A percentile compares a stretch with the other conserved stretches of the same genome.
Conservation (phyloP, 2,113 vertebrate species). For the Heterotilapia buettikoferi region DNA sequence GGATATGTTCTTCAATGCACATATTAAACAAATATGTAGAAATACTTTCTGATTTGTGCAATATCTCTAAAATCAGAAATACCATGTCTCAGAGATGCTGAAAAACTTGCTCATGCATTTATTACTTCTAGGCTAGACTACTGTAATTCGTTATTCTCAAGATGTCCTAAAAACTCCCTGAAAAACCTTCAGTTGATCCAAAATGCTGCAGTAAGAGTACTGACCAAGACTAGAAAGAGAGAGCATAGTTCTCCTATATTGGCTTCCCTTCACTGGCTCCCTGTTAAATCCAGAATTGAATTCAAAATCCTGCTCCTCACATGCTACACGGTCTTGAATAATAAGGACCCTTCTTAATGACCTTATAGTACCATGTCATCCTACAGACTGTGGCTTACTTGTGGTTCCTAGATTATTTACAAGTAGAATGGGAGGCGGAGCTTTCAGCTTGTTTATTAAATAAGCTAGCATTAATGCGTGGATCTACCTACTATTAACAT, state of each 20-base stretch:
- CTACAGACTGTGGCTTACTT: neutral
- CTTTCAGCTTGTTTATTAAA: neutral
- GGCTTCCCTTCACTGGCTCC: neutral
- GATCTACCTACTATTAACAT: neutral
- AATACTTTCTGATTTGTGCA: neutral
- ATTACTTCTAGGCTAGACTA: neutral
- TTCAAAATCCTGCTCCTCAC: neutral
- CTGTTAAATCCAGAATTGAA: neutral
- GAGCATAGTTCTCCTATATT: neutral
- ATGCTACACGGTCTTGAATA: neutral
- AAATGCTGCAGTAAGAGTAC: neutral
- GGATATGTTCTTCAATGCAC: neutral
- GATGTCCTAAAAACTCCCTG: neutral
- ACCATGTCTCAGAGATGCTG: neutral
- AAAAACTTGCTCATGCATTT: accelerated
- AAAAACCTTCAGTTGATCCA: accelerated
- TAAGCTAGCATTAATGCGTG: neutral
- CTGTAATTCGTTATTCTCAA: neutral
- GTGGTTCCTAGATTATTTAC: neutral
- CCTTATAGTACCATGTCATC: neutral
- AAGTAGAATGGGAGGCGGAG: neutral
- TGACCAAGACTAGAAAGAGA: accelerated
- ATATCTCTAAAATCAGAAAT: neutral
- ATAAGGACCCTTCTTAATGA: neutral
- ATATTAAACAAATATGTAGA: neutral